These are phyloP conservation scores for Cydia strobilella DNA, from an alignment of 1,140 invertebrate genomes.

Conservation along the genomic window DNA sequence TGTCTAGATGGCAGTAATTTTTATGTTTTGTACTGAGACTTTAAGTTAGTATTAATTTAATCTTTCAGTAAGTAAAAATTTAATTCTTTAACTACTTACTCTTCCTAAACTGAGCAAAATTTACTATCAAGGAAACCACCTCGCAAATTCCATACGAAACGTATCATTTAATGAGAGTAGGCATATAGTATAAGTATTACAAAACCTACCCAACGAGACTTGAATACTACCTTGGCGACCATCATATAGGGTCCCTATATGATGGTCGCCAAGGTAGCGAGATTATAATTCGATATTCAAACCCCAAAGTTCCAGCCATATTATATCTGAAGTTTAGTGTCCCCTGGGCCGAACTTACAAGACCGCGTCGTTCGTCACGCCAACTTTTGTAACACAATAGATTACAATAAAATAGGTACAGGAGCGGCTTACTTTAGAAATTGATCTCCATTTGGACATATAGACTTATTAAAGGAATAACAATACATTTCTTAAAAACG, in stretches of 20 bases:
- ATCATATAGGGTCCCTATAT: too few relatives aligned
- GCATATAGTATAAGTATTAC: too few relatives aligned
- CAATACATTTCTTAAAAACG: too few relatives aligned
- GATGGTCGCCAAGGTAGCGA: too few relatives aligned
- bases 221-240: too few relatives aligned
- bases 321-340: neutral
- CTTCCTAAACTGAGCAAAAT: neutral
- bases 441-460: neutral
- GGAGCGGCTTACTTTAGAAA: neutral
- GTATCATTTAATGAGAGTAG: too few relatives aligned
- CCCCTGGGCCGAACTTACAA: neutral
- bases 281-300: neutral
- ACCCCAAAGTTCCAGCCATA: neutral
- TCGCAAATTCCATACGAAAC: too few relatives aligned
- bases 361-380: neutral
- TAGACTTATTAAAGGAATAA: too few relatives aligned
- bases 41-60: too few relatives aligned
- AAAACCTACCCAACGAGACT: too few relatives aligned
- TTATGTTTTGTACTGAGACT: neutral
- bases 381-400: conserved; percentile 5
- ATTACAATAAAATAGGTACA: neutral
- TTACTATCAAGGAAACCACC: neutral
- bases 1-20: neutral
- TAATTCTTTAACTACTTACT: too few relatives aligned
- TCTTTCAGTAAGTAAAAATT: too few relatives aligned